phyloP scores from a whole-genome alignment of 2,797 vertebrate species.

The Alosa sapidissima region DNA sequence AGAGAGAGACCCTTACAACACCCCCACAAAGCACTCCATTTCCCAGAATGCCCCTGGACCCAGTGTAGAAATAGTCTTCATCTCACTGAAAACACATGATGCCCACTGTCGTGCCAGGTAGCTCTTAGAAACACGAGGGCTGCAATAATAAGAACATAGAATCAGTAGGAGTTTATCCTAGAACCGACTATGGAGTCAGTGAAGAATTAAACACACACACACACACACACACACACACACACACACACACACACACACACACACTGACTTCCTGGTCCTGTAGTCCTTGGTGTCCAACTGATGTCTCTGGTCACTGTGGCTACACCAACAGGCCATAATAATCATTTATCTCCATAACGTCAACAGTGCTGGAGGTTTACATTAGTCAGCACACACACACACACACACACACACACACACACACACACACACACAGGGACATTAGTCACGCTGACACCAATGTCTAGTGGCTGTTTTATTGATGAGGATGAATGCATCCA shows the following conservation, averaged over 20 bases:
- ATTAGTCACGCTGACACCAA: slow-evolving; percentile 76
- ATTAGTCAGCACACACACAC: slow-evolving; percentile 7
- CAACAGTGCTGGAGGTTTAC: not conserved
- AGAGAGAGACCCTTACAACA: not conserved
- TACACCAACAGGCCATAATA: not conserved
- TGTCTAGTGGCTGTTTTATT: slow-evolving; percentile 70
- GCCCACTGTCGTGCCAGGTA: too few relatives aligned
- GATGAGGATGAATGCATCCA: slow-evolving; percentile 67
- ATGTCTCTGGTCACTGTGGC: not conserved
- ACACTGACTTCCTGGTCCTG: not conserved
- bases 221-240: not conserved
- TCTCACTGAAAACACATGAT: too few relatives aligned
- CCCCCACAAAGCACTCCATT: too few relatives aligned
- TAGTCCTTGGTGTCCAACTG: not conserved
- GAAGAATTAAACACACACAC: not conserved
- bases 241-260: slow-evolving; percentile 9
- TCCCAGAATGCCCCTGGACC: too few relatives aligned
- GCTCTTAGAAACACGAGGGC: too few relatives aligned
- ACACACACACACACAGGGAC: slow-evolving; percentile 21
- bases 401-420: not conserved
- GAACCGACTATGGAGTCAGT: too few relatives aligned
- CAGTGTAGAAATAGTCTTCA: not conserved
- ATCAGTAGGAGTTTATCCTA: too few relatives aligned
- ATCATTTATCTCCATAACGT: not conserved
- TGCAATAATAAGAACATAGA: too few relatives aligned